Evolutionary conservation across 2,113 vertebrate species (phyloP).

Genomic region (Pseudois nayaur): DNA sequence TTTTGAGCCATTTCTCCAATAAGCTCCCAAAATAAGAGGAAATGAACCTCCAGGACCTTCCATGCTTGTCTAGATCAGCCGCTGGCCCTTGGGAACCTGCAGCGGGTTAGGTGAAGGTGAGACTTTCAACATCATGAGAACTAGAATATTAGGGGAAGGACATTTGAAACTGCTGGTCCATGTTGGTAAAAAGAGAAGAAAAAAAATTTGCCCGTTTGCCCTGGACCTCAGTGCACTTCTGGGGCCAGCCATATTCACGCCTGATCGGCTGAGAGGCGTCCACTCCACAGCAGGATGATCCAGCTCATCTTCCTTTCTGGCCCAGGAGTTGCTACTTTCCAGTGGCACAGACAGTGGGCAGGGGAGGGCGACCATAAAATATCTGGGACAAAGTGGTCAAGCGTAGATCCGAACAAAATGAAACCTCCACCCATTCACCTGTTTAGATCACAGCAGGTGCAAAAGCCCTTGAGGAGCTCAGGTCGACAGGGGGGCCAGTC

Average conservation of each 20-base stretch:
- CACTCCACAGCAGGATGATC: neutral
- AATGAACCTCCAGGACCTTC: neutral
- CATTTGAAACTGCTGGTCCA: neutral
- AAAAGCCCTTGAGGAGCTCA: neutral
- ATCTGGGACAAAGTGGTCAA: neutral
- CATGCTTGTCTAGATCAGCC: neutral
- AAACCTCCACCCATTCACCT: neutral
- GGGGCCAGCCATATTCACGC: neutral
- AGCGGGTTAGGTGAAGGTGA: neutral
- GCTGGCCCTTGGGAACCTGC: neutral
- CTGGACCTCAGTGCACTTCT: neutral
- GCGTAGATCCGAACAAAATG: neutral
- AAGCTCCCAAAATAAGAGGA: neutral
- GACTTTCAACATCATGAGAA: neutral
- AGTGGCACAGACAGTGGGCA: neutral
- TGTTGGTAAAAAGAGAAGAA: neutral
- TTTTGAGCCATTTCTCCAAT: neutral
- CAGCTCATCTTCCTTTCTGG: neutral
- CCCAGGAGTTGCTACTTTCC: neutral
- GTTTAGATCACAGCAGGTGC: neutral
- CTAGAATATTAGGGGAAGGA: neutral
- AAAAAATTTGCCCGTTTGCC: neutral
- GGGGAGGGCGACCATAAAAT: neutral
- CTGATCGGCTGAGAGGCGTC: neutral
- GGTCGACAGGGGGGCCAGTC: neutral